A percentile compares a stretch with the other conserved stretches of the same genome.
These are phyloP conservation scores for Raja brachyura DNA, from an alignment of 2,113 vertebrate genomes.

Conservation along the genomic window DNA sequence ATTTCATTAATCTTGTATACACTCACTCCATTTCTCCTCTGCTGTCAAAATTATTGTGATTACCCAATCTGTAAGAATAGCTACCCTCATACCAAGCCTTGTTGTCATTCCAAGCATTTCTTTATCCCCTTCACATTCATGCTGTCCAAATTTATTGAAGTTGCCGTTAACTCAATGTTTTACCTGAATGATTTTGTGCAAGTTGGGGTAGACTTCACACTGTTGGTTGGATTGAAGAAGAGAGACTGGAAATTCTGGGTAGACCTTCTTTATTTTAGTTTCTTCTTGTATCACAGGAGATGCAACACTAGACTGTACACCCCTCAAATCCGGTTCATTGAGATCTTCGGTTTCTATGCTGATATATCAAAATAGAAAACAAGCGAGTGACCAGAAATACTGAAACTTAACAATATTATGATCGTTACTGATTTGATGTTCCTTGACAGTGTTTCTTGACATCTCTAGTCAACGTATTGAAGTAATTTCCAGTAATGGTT, in stretches of 20 bases:
- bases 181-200: conserved; percentile 85
- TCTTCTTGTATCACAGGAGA: conserved; percentile 53
- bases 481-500: too few relatives aligned
- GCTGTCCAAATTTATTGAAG: neutral
- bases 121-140: neutral
- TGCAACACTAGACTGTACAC: conserved; percentile 44
- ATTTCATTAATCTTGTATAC: neutral
- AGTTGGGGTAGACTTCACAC: conserved; percentile 72
- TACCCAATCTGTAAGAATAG: neutral
- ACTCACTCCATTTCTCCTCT: neutral
- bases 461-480: neutral
- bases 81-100: neutral
- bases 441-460: neutral
- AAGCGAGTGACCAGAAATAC: neutral
- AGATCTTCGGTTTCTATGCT: conserved; percentile 75
- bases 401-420: neutral
- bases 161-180: neutral
- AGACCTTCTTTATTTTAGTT: conserved; percentile 49
- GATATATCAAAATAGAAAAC: conserved; percentile 25
- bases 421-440: neutral
- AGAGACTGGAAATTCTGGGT: conserved; percentile 70
- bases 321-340: conserved; percentile 64
- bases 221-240: conserved; percentile 68
- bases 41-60: neutral
- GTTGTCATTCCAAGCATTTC: neutral